phyloP scores from a whole-genome alignment of 1,140 invertebrate species.

The Campodea augens region DNA sequence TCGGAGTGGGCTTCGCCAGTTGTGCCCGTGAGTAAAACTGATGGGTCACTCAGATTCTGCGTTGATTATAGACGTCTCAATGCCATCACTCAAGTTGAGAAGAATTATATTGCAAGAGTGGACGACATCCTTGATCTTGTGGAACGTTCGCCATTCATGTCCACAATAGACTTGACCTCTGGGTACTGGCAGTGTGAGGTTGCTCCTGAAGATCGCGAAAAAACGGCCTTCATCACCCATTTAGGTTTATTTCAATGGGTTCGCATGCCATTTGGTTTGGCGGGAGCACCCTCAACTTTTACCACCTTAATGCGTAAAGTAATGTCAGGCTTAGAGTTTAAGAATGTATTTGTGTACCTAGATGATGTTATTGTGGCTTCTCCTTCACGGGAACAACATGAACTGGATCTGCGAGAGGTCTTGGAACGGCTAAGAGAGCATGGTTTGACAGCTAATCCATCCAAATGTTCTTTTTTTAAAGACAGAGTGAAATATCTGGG shows the following conservation, averaged over 20 bases:
- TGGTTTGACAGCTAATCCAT: constrained; percentile 1
- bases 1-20: constrained; percentile 27
- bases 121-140: no score
- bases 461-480: constrained; percentile 7
- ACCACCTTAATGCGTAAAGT: background rate
- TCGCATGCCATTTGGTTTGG: constrained; percentile 13
- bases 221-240: constrained; percentile 20
- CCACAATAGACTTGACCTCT: background rate
- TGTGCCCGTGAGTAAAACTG: constrained; percentile 30
- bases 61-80: constrained; percentile 25
- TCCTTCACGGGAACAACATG: background rate
- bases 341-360: constrained; percentile 13
- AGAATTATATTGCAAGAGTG: no score
- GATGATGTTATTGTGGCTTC: constrained; percentile 12
- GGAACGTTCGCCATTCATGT: no score
- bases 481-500: constrained; percentile 6
- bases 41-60: constrained; percentile 24
- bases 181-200: background rate
- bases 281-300: background rate
- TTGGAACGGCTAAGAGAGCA: background rate
- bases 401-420: background rate
- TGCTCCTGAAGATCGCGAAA: background rate
- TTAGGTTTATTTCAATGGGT: constrained; percentile 12
- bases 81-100: no score
- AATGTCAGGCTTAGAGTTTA: constrained; percentile 9